Evolutionary conservation across 2,888 invertebrate species (phyloP), one percentile per base, ranked within the genome.

Genomic region (Ernsta delagoae): DNA sequence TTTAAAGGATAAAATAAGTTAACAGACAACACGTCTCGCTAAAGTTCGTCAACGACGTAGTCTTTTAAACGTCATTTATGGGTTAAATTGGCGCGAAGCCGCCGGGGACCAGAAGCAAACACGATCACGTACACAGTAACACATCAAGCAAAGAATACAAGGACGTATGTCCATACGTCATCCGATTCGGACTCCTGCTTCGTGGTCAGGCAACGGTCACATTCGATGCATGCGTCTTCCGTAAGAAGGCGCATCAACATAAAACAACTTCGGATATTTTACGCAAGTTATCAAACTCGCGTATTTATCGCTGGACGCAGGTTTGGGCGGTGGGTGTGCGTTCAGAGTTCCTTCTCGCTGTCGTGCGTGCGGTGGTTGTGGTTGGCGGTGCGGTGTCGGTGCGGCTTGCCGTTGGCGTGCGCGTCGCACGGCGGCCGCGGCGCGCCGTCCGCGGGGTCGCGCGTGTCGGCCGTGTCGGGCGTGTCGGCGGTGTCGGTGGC

Each of bases 381-480:
- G 1, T 3, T 2, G 54, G 24, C 54, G 54, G 54, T 34, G 56
- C 9, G 24, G 7, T 16, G 16, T 16, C 34, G n/a, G 57, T 24
- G 57, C 39, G 57, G n/a, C 36, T 34, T 57, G 36, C 57, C 63
- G 53, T 70, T 74, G 68, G 72, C 50, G 68, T 36, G 70, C 61
- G 56, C n/a, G 39, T 39, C 39, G 39, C 36, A 4, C 39, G 41
- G 41, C 41, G 41, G 1, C 8, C 41, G 41, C 1, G 41, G 1
- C 8, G 3, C 8, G 41, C 8, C 41, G 41, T 9, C 5, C 16
- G n/a, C n/a, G n/a, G n/a, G n/a, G n/a, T n/a, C n/a, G n/a, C n/a
- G n/a, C n/a, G n/a, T n/a, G n/a, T n/a, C 6, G 57, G 7, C 9
- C 4, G 59, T 16, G 41, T 12, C 41, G 12, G 39, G 50, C 36